These are phyloP conservation scores for Podarcis muralis DNA, from an alignment of 2,113 vertebrate species.

Conservation along the genomic window DNA sequence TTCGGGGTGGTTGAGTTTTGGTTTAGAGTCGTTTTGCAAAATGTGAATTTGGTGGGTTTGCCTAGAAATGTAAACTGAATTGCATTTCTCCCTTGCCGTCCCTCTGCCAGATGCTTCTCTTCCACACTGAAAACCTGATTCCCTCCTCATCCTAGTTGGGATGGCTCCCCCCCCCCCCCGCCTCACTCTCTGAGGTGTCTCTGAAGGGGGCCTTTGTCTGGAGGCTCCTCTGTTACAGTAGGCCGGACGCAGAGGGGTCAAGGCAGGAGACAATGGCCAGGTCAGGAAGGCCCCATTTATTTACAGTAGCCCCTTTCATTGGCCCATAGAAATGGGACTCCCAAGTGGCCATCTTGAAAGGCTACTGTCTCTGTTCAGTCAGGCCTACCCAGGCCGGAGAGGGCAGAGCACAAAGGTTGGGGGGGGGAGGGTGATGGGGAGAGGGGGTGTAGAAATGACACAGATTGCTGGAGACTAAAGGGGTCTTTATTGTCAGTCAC, in stretches of 20 bases:
- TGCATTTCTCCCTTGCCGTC: too few relatives aligned
- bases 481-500: constrained; percentile 64
- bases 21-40: too few relatives aligned
- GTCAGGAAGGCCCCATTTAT: constrained; percentile 81
- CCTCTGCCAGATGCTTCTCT: background rate
- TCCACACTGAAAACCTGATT: background rate
- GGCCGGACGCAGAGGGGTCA: constrained; percentile 75
- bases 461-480: constrained; percentile 64
- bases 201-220: constrained; percentile 66
- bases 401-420: constrained; percentile 65
- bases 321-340: constrained; percentile 82
- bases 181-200: background rate
- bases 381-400: constrained; percentile 84
- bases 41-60: too few relatives aligned
- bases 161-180: background rate
- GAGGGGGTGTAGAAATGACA: background rate
- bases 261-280: constrained; percentile 72
- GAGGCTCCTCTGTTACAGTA: constrained; percentile 79
- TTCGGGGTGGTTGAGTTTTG: too few relatives aligned
- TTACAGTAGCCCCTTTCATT: constrained; percentile 89
- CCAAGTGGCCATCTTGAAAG: constrained; percentile 70
- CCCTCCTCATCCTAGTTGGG: too few relatives aligned
- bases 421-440: constrained; percentile 42
- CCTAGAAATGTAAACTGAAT: too few relatives aligned
- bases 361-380: constrained; percentile 85